Evolutionary conservation across 2,797 vertebrate genomes (phyloP).

Genomic region (Microctenopoma steveboyesi): DNA sequence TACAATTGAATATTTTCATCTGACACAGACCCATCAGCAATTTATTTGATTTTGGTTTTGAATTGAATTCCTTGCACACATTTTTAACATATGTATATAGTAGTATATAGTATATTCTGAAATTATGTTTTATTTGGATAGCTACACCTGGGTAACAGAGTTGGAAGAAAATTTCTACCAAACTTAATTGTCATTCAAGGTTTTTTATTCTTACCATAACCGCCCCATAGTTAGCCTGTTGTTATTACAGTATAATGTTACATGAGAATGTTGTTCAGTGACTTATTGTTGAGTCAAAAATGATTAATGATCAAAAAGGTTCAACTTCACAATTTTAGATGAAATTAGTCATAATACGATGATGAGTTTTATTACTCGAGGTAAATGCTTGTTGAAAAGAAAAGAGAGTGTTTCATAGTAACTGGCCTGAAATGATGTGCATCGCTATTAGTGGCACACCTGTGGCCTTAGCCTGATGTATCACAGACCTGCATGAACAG

Average conservation of each 20-base stretch:
- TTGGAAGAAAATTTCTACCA: too few relatives aligned
- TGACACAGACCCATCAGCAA: background rate
- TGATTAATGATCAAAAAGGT: background rate
- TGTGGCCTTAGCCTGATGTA: conserved; percentile 61
- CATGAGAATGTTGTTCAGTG: too few relatives aligned
- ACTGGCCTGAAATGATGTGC: conserved; percentile 29
- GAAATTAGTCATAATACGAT: background rate
- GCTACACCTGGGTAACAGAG: too few relatives aligned
- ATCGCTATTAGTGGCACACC: conserved; percentile 48
- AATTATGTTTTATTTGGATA: too few relatives aligned
- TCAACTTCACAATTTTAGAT: background rate
- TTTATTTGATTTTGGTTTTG: background rate
- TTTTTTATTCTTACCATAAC: too few relatives aligned
- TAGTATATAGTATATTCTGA: too few relatives aligned
- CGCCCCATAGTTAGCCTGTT: too few relatives aligned
- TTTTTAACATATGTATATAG: too few relatives aligned
- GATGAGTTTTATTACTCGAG: background rate
- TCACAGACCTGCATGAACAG: conserved; percentile 67
- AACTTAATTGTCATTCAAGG: too few relatives aligned
- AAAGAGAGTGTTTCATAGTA: conserved; percentile 5
- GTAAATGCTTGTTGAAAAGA: background rate
- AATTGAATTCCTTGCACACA: too few relatives aligned
- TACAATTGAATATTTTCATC: background rate
- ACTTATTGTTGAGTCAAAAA: too few relatives aligned
- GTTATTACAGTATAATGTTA: too few relatives aligned